Evolutionary conservation across 2,888 invertebrate species (phyloP).

Genomic region (Cheilosia impressa): DNA sequence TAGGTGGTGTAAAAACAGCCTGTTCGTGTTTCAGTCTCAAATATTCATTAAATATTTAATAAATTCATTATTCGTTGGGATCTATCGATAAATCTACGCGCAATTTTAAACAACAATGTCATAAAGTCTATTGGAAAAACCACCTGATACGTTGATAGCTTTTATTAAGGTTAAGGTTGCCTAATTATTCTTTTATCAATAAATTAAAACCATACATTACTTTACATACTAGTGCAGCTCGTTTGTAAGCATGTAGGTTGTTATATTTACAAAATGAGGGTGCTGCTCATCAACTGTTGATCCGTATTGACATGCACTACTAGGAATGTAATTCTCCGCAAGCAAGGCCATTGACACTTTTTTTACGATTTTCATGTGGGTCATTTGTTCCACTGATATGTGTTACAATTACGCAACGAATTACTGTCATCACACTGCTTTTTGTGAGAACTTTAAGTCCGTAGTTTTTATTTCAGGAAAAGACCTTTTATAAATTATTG

Average conservation of each 20-base stretch:
- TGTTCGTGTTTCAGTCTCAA: too few species aligned
- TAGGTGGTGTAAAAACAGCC: too few species aligned
- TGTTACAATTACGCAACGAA: not conserved
- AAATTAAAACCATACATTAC: not conserved
- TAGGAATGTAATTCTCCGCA: conserved; percentile 7
- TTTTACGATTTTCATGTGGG: conserved; percentile 18
- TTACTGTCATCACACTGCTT: too few species aligned
- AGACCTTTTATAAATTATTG: too few species aligned
- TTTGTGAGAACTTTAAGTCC: too few species aligned
- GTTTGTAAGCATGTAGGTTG: not conserved
- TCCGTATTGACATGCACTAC: not conserved
- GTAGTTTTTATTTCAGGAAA: too few species aligned
- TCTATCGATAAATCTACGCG: too few species aligned
- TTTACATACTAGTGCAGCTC: too few species aligned
- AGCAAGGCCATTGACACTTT: conserved; percentile 18
- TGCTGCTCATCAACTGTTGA: not conserved
- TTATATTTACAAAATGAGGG: conserved; percentile 15
- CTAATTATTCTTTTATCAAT: conserved; percentile 8
- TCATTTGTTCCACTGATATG: not conserved
- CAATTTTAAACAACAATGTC: too few species aligned
- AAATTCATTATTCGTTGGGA: too few species aligned
- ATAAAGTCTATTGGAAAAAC: too few species aligned
- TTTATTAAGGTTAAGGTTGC: conserved; percentile 40
- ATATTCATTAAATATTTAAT: too few species aligned
- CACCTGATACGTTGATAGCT: not conserved